A percentile compares a stretch with the other conserved stretches of the same genome.
Conservation (phyloP, 2,797 vertebrate species). For the Zenarchopterus dispar region DNA sequence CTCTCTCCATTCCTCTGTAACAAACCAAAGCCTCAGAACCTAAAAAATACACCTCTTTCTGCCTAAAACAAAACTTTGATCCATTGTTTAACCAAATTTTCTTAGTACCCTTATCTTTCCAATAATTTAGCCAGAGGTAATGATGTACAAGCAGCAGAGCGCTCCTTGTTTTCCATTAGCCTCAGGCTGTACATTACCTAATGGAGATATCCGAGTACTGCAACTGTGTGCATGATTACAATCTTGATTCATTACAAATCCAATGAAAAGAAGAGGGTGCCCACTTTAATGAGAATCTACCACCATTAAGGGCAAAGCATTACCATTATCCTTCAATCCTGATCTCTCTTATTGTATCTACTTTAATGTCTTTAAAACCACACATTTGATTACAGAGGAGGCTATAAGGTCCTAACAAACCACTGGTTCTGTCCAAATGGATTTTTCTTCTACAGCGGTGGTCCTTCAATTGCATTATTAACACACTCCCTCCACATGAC, state of each 20-base stretch:
- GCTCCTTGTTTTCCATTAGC: conserved; percentile 28
- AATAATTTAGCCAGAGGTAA: not conserved
- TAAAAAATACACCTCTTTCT: no score
- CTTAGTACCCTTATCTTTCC: no score
- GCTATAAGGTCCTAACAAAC: conserved; percentile 6
- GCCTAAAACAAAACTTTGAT: no score
- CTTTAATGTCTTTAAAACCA: conserved; percentile 19
- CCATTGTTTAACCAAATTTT: no score
- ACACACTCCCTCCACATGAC: conserved; percentile 46
- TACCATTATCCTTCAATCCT: conserved; percentile 29
- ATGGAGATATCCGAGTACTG: conserved; percentile 44
- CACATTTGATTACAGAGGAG: conserved; percentile 18
- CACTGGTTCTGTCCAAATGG: conserved; percentile 19
- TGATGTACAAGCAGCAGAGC: conserved; percentile 6
- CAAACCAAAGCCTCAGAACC: no score
- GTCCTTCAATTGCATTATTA: conserved; percentile 68
- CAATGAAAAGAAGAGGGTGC: conserved; percentile 51
- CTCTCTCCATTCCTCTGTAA: no score
- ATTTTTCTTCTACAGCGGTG: conserved; percentile 54
- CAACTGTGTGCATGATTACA: conserved; percentile 49
- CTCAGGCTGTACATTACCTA: conserved; percentile 60
- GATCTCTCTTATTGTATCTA: conserved; percentile 13
- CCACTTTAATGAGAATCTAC: conserved; percentile 33
- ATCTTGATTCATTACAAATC: conserved; percentile 64
- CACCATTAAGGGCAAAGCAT: conserved; percentile 18